Base-by-base conservation (phyloP, 2,113 vertebrate species). In the Sorex araneus region DNA sequence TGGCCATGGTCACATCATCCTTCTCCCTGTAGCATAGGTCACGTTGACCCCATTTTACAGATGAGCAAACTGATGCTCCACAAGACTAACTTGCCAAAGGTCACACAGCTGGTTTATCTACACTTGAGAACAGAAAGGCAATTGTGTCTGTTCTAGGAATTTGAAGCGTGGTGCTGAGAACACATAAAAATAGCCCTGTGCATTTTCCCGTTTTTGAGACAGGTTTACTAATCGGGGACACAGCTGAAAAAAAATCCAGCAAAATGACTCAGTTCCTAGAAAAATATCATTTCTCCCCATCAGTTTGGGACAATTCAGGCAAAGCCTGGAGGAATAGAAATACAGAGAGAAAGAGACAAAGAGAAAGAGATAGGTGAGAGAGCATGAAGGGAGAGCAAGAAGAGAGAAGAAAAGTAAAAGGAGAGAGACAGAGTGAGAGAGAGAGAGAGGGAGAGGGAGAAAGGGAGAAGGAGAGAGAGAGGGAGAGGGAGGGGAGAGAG, bases 231-330 rank as follows among this genome's bases (percentile, higher is more conserved):
- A 94, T 75, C 64, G 84, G 84, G 79, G 94, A 47, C 57, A 16
- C 1, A 50, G 70, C 84, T 66, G 64, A 66, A 66, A 66, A 66
- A 96, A 94, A 96, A 79, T 93, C 82, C 89, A 97, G 75, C 64
- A 70, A 10, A 89, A 84, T 95, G 73, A 90, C 82, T 97, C 94
- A 85, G 89, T 85, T 95, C 86, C 90, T 85, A 92, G 86, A 75
- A 95, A 95, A 96, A 34, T 94, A 77, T 92, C 94, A 77, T 90
- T 93, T 97, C 84, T 96, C 64, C 94, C 70, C 80, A 71, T 79
- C 83, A 18, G 47, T 30, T 40, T 84, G 95, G 94, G 97, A 94
- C 97, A 97, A 88, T 95, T 96, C 93, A 94, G 79, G 87, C 89
- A 82, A 88, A 92, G 81, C 79, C 96, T 57, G 77, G 76, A 57